Percentiles rank a stretch among this genome's conserved stretches.
Evolutionary conservation across 2,113 vertebrate species (phyloP).

Genomic region (Cervus canadensis): DNA sequence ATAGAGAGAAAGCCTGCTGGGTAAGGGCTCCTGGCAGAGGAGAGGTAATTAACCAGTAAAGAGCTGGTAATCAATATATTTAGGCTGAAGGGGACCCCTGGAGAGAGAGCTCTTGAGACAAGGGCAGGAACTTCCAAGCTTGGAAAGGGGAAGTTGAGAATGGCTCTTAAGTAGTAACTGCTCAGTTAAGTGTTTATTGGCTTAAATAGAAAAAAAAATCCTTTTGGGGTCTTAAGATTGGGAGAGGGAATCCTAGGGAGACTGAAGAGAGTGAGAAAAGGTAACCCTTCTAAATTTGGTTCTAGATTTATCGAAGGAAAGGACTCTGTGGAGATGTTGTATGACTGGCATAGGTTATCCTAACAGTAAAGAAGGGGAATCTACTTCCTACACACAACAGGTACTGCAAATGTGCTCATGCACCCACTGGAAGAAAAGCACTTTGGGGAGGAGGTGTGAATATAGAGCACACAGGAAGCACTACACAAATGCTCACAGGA

Average conservation of each 20-base stretch:
- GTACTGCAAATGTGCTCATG: background rate
- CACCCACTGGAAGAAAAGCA: background rate
- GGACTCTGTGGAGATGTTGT: background rate
- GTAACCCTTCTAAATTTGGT: background rate
- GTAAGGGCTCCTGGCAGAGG: background rate
- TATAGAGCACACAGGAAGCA: background rate
- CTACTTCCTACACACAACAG: background rate
- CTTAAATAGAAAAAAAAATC: slow-evolving; percentile 27
- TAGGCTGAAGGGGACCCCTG: background rate
- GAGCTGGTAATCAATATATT: slow-evolving; percentile 31
- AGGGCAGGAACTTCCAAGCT: slow-evolving; percentile 16
- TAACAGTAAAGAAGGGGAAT: background rate
- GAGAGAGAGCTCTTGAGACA: background rate
- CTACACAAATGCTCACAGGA: slow-evolving; percentile 25
- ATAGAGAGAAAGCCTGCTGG: background rate
- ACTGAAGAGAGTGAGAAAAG: background rate
- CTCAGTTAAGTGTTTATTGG: background rate
- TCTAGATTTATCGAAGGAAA: slow-evolving; percentile 11
- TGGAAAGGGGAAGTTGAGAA: background rate
- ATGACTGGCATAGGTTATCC: background rate
- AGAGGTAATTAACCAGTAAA: slow-evolving; percentile 11
- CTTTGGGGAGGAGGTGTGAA: background rate
- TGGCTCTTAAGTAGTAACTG: background rate
- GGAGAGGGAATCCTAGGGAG: slow-evolving; percentile 10
- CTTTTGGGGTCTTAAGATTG: background rate